phyloP scores from a whole-genome alignment of 92 coral and sea anemone genomes.

The Epizoanthus illoricatus region DNA sequence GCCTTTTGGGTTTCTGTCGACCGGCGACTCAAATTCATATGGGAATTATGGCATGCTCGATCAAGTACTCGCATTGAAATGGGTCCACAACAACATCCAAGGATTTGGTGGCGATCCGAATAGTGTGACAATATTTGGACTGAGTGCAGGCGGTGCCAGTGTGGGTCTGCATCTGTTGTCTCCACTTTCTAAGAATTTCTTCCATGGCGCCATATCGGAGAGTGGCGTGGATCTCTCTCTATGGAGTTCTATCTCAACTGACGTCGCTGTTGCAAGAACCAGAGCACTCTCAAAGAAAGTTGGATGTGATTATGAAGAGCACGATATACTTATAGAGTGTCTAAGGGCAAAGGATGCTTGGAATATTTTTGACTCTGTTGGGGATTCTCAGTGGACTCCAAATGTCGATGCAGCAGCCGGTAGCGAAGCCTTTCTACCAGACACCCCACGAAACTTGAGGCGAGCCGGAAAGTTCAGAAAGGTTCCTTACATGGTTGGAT shows the following conservation, averaged over 20 bases:
- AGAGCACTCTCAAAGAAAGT: no score
- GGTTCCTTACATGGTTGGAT: constrained; percentile 1
- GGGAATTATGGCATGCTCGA: constrained; percentile 26
- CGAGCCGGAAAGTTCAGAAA: background rate
- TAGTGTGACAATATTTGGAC: constrained; percentile 19
- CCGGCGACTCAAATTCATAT: background rate
- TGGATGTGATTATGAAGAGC: no score
- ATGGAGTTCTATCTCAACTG: background rate
- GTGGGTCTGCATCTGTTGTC: constrained; percentile 18
- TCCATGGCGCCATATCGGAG: constrained; percentile 2
- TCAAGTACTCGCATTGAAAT: constrained; percentile 13
- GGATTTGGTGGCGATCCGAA: constrained; percentile 8
- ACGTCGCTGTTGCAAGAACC: no score
- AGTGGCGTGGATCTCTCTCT: background rate
- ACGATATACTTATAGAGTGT: no score
- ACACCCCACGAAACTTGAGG: background rate
- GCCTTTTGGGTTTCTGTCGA: constrained; percentile 11
- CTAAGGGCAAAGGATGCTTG: no score
- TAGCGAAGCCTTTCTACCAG: background rate
- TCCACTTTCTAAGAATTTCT: background rate
- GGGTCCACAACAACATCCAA: background rate
- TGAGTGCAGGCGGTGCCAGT: constrained; percentile 28
- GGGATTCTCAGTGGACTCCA: background rate
- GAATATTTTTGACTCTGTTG: background rate
- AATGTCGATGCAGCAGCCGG: background rate